These are phyloP conservation scores for Piscicola geometra DNA, from an alignment of 2,888 invertebrate species.

Conservation along the genomic window DNA sequence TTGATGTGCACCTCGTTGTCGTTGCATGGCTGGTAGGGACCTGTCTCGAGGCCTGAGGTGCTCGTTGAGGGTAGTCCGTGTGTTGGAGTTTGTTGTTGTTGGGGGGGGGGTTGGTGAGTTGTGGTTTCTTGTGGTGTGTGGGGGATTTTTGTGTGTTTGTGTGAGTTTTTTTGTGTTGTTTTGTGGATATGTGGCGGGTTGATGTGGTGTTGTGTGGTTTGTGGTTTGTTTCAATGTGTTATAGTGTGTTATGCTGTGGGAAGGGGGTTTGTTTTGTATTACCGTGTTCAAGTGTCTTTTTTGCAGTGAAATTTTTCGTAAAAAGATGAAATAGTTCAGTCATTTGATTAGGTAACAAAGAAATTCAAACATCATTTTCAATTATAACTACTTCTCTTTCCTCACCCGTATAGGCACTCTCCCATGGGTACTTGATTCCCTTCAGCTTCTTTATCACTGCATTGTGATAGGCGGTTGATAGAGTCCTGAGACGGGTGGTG, in stretches of 20 bases:
- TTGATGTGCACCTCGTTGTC: conserved; percentile 44
- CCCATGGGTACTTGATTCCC: conserved; percentile 55
- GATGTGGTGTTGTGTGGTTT: too few species aligned
- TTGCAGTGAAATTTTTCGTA: neutral
- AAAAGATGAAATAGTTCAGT: neutral
- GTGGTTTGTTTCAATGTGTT: too few species aligned
- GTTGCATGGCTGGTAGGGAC: conserved; percentile 36
- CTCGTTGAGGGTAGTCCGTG: too few species aligned
- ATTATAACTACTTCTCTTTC: neutral
- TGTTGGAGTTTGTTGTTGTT: too few species aligned
- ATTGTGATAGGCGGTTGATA: conserved; percentile 47
- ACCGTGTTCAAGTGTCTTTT: neutral
- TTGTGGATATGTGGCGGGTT: too few species aligned
- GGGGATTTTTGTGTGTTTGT: too few species aligned
- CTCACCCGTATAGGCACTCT: conserved; percentile 52
- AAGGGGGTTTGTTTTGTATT: neutral
- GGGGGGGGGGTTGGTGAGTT: too few species aligned
- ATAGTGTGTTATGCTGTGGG: neutral
- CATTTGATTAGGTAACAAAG: neutral
- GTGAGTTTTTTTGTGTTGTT: too few species aligned
- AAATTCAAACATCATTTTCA: too few species aligned
- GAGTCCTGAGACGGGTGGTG: conserved; percentile 48
- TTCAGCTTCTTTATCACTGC: conserved; percentile 47
- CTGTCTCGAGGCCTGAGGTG: conserved; percentile 41
- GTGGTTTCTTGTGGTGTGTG: too few species aligned